Evolutionary conservation across 2,888 invertebrate genomes (phyloP), one percentile per base, ranked within the genome.

Genomic region (Leistus spinibarbis): DNA sequence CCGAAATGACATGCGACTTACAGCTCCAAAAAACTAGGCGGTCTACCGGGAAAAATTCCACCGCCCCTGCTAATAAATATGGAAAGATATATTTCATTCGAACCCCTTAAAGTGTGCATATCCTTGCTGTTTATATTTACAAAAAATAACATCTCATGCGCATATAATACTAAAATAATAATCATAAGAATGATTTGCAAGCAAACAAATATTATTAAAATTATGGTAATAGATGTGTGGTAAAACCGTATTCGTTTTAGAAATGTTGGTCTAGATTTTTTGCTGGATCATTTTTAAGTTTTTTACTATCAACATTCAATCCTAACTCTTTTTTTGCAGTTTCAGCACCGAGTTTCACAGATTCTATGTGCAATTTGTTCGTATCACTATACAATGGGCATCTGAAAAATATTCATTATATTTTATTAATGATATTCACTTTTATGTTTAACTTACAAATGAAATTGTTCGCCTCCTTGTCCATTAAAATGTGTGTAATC

Each of bases 401-500:
- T 4, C 85, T 86, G 62, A 76, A 80, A 79, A 19, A 1, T 4
- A 40, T 60, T 60, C 2, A 20, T 53, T 9, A 53, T 53, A 53
- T 9, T 53, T 9, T n/a, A 17, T 17, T 57, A 57, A 10, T n/a
- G 0, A 57, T 57, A 19, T 20, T 10, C 0, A 56, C n/a, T 5
- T 16, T 10, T 10, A 60, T 60, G 1, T 10, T 60, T 2, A 19
- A 3, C 81, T 80, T 80, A 86, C 85, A 84, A 79, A 71, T 85
- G 73, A 16, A 66, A 76, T 53, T 81, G 79, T 69, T 81, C 80
- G 1, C 85, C 85, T 54, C 86, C 86, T 79, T 85, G 85, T 4
- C 86, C 85, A 76, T 85, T 83, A 77, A 90, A 91, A 82, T 91
- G 91, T 1, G 77, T 77, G 79, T 91, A 91, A 80, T 86, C 85